Evolutionary conservation across 2,797 vertebrate species (phyloP).

Genomic region (Lepilemur septentrionalis): DNA sequence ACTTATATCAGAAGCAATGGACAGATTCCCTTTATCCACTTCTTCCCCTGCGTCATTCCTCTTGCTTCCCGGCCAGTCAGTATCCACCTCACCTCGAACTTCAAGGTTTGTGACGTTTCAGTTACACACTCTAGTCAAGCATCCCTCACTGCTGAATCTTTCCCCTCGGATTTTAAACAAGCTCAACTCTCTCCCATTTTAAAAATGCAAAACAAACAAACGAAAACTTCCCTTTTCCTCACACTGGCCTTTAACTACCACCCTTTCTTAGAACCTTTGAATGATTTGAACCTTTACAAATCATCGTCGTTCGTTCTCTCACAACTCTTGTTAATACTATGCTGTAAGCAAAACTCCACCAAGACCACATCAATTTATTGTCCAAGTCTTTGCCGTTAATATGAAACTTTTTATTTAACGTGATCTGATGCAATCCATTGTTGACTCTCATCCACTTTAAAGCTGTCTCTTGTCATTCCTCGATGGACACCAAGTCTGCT

Average conservation of each 20-base stretch:
- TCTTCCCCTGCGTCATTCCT: background rate
- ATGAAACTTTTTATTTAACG: background rate
- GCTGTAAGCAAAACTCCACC: background rate
- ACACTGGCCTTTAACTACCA: background rate
- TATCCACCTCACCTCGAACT: background rate
- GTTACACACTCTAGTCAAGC: background rate
- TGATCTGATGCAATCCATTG: background rate
- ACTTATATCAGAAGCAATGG: background rate
- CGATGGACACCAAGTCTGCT: rapidly evolving
- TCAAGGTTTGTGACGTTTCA: background rate
- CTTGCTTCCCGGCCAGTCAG: background rate
- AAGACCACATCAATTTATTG: background rate
- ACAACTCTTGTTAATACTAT: background rate
- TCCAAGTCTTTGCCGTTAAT: background rate
- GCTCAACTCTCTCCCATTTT: background rate
- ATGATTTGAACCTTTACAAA: background rate
- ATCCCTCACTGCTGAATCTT: background rate
- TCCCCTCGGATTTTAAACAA: background rate
- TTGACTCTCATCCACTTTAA: background rate
- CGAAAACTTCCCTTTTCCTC: background rate
- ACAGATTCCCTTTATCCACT: background rate
- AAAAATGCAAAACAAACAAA: background rate
- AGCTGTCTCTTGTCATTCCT: background rate
- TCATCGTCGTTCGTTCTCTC: background rate
- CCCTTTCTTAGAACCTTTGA: background rate